A percentile compares a stretch with the other conserved stretches of the same genome.
These are phyloP conservation scores for Euschistus heros DNA, from an alignment of 1,140 invertebrate species.

Conservation along the genomic window DNA sequence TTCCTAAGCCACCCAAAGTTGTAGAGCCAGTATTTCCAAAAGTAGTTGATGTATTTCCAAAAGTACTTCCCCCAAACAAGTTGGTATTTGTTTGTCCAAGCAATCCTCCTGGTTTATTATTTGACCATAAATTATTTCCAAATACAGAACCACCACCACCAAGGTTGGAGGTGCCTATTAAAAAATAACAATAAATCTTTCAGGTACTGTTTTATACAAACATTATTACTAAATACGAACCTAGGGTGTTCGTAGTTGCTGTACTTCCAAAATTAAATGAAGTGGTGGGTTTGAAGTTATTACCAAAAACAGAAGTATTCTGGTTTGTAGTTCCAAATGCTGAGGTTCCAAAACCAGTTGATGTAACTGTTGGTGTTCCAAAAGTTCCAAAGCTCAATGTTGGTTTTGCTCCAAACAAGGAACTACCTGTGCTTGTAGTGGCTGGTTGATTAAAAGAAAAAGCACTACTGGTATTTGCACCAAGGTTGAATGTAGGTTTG, in stretches of 20 bases:
- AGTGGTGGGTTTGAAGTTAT: conserved; percentile 34
- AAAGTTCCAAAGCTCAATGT: conserved; percentile 37
- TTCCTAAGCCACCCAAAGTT: conserved; percentile 30
- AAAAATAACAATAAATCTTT: conserved; percentile 32
- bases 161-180: conserved; percentile 33
- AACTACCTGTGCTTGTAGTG: conserved; percentile 33
- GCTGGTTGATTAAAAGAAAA: conserved; percentile 40
- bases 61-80: conserved; percentile 29
- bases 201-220: neutral
- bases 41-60: conserved; percentile 30
- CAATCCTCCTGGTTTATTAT: conserved; percentile 42
- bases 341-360: conserved; percentile 44
- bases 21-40: conserved; percentile 30
- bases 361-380: conserved; percentile 38
- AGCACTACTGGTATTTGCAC: conserved; percentile 35
- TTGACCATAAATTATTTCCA: conserved; percentile 33
- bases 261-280: conserved; percentile 42
- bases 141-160: conserved; percentile 39
- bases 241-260: conserved; percentile 37
- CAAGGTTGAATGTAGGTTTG: conserved; percentile 39
- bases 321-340: conserved; percentile 38
- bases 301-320: conserved; percentile 40
- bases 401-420: conserved; percentile 37
- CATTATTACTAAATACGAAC: conserved; percentile 21
- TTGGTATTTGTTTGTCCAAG: conserved; percentile 41